Base-by-base conservation (phyloP, 2,888 invertebrate species). In the Pandemis corylana region DNA sequence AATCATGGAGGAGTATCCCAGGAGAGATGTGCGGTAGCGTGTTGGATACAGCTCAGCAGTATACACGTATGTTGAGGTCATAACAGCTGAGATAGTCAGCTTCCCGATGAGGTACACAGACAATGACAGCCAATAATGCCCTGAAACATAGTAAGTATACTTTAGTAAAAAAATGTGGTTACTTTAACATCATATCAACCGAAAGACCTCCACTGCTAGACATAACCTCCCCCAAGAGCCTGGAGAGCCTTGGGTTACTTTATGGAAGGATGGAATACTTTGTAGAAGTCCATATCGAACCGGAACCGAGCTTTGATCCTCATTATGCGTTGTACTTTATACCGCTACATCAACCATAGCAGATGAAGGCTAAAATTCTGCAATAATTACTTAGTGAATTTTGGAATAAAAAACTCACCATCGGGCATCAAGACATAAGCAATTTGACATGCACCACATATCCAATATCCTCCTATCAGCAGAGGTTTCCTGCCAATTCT, bases 31-130 rank as follows among this genome's bases (percentile, higher is more conserved):
- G 13, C 96, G 90, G 10, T 95, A 87, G 76, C 92, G 93, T 20
- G 96, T 96, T 0, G 96, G 96, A 81, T 95, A 96, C 81, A 96
- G 88, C 85, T 96, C 96, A 13, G 95, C 92, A 2, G 96, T 95
- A 79, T 95, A 95, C 77, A 95, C 91, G 82, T 95, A 95, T 64
- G 95, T 81, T 13, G 94, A 90, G 59, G 95, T 91, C 79, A 95
- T 95, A n/a, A 95, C 92, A 72, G 94, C 89, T 0, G 95, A 94
- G 20, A 95, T 95, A 46, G 93, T 90, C 78, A 94, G 87, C 82
- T 95, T 95, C 0, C 95, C 95, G 71, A 93, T 85, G 68, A 95
- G 84, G 80, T 93, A 95, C 42, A 90, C 83, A 78, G 93, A 95
- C 20, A 90, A 71, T 7, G 86, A 67, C 71, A 89, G 46, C 62